These are phyloP conservation scores for Protaetia brevitarsis DNA, from an alignment of 1,140 invertebrate species.

Conservation along the genomic window DNA sequence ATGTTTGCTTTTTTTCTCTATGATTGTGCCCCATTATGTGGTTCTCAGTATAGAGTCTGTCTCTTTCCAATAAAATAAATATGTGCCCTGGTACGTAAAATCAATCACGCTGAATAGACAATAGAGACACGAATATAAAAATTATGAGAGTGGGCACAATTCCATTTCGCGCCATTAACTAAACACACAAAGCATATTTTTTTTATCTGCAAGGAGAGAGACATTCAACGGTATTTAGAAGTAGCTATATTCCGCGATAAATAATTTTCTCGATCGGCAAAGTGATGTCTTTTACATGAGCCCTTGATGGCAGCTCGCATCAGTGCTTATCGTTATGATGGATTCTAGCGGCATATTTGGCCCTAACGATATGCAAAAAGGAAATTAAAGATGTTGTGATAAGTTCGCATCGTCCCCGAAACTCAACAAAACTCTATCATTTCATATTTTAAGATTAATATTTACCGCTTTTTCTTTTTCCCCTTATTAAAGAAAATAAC, in stretches of 20 bases:
- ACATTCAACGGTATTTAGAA: slow-evolving; percentile 6
- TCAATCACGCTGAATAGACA: not conserved
- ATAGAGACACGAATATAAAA: not conserved
- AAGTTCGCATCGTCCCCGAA: slow-evolving; percentile 37
- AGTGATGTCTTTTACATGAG: slow-evolving; percentile 20
- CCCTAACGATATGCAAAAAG: slow-evolving; percentile 47
- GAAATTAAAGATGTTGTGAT: slow-evolving; percentile 48
- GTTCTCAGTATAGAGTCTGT: no score
- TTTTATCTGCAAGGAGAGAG: not conserved
- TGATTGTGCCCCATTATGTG: no score
- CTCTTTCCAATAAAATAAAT: no score
- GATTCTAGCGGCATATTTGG: slow-evolving; percentile 44
- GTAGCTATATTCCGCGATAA: slow-evolving; percentile 8
- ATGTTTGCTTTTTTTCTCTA: no score
- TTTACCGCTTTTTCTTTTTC: slow-evolving; percentile 31
- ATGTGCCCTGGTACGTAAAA: not conserved
- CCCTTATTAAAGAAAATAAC: slow-evolving; percentile 18
- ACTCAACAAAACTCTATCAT: slow-evolving; percentile 38
- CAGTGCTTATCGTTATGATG: slow-evolving; percentile 47
- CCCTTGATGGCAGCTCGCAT: slow-evolving; percentile 36
- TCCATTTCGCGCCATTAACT: not conserved
- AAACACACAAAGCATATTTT: not conserved
- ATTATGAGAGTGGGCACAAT: not conserved
- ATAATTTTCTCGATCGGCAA: slow-evolving; percentile 27
- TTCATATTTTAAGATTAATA: slow-evolving; percentile 34